These are phyloP conservation scores for Xiphias gladius DNA, from an alignment of 2,113 vertebrate genomes.

Conservation along the genomic window DNA sequence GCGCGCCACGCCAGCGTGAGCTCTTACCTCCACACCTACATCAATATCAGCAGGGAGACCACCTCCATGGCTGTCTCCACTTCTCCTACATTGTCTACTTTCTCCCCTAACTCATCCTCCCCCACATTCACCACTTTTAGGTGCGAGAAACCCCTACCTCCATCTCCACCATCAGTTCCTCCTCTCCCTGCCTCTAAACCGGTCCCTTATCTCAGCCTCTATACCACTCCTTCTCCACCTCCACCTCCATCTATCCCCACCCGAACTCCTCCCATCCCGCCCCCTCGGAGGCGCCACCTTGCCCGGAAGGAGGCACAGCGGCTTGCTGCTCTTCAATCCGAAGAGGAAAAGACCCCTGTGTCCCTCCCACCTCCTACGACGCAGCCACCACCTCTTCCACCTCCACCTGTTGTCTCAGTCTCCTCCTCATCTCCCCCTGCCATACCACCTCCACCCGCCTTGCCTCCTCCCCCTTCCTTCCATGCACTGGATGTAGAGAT, in stretches of 20 bases:
- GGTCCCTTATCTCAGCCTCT: slow-evolving; percentile 76
- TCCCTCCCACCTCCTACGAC: slow-evolving; percentile 82
- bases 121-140: slow-evolving; percentile 80
- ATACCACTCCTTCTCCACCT: slow-evolving; percentile 68
- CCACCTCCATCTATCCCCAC: slow-evolving; percentile 69
- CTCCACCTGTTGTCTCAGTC: slow-evolving; percentile 79
- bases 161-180: slow-evolving; percentile 75
- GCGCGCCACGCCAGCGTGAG: slow-evolving; percentile 81
- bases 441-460: slow-evolving; percentile 81
- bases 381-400: slow-evolving; percentile 83
- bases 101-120: slow-evolving; percentile 76
- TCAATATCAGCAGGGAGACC: slow-evolving; percentile 82
- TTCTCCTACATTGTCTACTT: slow-evolving; percentile 73
- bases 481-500: slow-evolving; percentile 87
- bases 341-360: slow-evolving; percentile 77
- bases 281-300: slow-evolving; percentile 84
- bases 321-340: slow-evolving; percentile 78
- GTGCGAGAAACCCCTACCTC: slow-evolving; percentile 75
- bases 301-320: slow-evolving; percentile 84
- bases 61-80: slow-evolving; percentile 74
- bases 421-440: slow-evolving; percentile 76
- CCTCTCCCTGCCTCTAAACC: slow-evolving; percentile 74
- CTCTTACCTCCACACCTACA: slow-evolving; percentile 84
- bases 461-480: slow-evolving; percentile 86
- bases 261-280: slow-evolving; percentile 83